A percentile compares a stretch with the other conserved stretches of the same genome.
phyloP scores from a whole-genome alignment of 2,113 vertebrate genomes.

The Cynopterus brachyotis region DNA sequence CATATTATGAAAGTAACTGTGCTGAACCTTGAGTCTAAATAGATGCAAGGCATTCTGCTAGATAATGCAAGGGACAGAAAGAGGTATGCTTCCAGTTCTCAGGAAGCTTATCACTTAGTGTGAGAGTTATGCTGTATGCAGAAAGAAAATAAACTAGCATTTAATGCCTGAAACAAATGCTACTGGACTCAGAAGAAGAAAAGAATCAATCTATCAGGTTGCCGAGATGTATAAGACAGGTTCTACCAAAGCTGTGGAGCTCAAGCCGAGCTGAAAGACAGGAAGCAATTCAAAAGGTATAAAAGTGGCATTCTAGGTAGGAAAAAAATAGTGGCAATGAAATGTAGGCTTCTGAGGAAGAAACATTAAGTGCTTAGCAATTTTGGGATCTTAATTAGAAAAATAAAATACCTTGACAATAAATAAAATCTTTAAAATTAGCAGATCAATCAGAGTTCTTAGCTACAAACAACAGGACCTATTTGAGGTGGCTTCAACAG shows the following conservation, averaged over 20 bases:
- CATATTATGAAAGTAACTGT: not conserved
- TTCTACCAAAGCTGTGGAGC: not conserved
- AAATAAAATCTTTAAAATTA: slow-evolving; percentile 36
- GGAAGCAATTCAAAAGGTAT: slow-evolving; percentile 3
- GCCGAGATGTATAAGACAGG: not conserved
- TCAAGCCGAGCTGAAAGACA: not conserved
- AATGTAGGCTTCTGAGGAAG: not conserved
- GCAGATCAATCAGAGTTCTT: not conserved
- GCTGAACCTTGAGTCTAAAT: not conserved
- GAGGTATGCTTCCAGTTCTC: not conserved
- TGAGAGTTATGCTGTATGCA: not conserved
- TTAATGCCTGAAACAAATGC: not conserved
- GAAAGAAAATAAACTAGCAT: not conserved
- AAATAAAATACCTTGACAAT: slow-evolving; percentile 32
- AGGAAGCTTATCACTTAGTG: not conserved
- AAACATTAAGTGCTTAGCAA: not conserved
- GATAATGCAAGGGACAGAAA: not conserved
- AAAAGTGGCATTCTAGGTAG: not conserved
- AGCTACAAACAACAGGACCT: not conserved
- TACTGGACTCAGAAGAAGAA: not conserved
- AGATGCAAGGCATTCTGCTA: not conserved
- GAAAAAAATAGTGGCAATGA: slow-evolving; percentile 7
- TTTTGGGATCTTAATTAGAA: slow-evolving; percentile 14
- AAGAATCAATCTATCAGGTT: not conserved
- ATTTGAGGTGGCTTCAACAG: not conserved